Evolutionary conservation across 2,113 vertebrate species (phyloP).

Genomic region (Entelurus aequoreus): DNA sequence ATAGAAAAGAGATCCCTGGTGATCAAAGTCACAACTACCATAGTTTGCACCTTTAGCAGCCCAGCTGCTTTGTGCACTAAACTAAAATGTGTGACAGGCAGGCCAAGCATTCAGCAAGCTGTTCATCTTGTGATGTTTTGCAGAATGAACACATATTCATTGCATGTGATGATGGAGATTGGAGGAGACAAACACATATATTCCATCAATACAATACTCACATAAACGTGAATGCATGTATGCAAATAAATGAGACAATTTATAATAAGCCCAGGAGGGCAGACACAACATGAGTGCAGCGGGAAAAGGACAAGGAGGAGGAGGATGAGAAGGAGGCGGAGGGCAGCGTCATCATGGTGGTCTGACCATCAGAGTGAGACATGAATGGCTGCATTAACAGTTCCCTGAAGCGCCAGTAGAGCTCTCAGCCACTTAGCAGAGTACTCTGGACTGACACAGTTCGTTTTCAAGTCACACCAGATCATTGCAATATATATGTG

Average conservation of each 20-base stretch:
- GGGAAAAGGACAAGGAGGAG: constrained; percentile 21
- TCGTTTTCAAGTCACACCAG: constrained; percentile 31
- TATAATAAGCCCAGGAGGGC: constrained; percentile 20
- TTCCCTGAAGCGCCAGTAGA: constrained; percentile 57
- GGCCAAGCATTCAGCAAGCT: constrained; percentile 3
- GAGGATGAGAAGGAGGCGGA: constrained; percentile 24
- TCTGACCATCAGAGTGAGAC: constrained; percentile 58
- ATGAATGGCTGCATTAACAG: constrained; percentile 58
- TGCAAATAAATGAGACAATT: constrained; percentile 11
- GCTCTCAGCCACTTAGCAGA: constrained; percentile 29
- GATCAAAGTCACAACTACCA: too few species aligned
- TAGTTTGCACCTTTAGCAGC: constrained; percentile 1
- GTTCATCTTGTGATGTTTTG: constrained; percentile 22
- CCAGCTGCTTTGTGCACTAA: constrained; percentile 3
- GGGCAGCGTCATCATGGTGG: constrained; percentile 60
- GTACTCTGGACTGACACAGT: constrained; percentile 44
- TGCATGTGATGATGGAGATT: neutral
- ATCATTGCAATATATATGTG: constrained; percentile 4
- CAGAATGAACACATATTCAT: constrained; percentile 19
- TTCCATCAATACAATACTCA: constrained; percentile 2
- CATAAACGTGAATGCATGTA: neutral
- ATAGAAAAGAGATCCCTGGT: too few species aligned
- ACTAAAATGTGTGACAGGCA: constrained; percentile 16
- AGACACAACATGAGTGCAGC: constrained; percentile 33
- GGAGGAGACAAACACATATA: constrained; percentile 1